Conservation (phyloP, 2,888 invertebrate species). For the Endotricha flammealis region DNA sequence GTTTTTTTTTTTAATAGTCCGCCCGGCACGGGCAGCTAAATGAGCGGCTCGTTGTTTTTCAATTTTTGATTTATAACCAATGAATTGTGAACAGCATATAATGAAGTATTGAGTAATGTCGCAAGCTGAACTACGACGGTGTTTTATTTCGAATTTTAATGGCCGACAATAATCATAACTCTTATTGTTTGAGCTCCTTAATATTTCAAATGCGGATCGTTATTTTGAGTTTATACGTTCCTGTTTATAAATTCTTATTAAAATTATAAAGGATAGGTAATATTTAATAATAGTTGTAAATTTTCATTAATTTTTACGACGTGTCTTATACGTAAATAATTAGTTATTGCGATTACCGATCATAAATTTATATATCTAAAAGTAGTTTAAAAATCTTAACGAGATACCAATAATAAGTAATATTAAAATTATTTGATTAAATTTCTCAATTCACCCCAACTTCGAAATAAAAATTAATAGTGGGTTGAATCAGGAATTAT, state of each 20-base stretch:
- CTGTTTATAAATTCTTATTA: not conserved
- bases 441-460: too few species aligned
- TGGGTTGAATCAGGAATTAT: too few species aligned
- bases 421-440: too few species aligned
- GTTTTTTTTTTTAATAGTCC: conserved; percentile 41
- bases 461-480: too few species aligned
- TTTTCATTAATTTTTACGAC: too few species aligned
- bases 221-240: conserved; percentile 1
- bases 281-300: too few species aligned
- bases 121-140: conserved; percentile 33
- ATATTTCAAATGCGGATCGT: conserved; percentile 19
- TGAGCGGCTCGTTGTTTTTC: conserved; percentile 57
- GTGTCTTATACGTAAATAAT: too few species aligned
- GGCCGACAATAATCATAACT: conserved; percentile 34
- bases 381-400: too few species aligned
- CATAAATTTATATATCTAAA: too few species aligned
- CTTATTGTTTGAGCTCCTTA: conserved; percentile 29
- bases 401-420: too few species aligned
- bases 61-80: conserved; percentile 62
- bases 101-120: conserved; percentile 64
- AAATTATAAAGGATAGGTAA: too few species aligned
- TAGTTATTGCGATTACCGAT: too few species aligned
- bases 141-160: conserved; percentile 29
- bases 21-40: conserved; percentile 54
- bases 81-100: conserved; percentile 60